Conservation (phyloP, 2,797 vertebrate species). For the Taeniopygia guttata region DNA sequence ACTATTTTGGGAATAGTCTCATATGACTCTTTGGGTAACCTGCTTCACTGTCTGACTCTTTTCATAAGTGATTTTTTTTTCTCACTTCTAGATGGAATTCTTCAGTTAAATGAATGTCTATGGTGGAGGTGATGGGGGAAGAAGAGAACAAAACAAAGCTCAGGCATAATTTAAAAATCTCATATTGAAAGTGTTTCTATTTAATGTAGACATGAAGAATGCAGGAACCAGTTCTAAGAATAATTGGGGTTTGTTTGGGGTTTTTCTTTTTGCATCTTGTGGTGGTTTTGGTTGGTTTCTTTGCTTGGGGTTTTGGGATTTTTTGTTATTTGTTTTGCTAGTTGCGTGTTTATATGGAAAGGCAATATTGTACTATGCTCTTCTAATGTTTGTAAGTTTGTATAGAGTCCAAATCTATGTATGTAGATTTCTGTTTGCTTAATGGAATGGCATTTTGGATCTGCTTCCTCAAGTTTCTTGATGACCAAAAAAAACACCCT, state of each 20-base stretch:
- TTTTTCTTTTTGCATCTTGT: neutral
- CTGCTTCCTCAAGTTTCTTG: neutral
- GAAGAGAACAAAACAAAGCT: neutral
- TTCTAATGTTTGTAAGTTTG: neutral
- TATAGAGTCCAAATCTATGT: neutral
- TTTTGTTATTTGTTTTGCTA: neutral
- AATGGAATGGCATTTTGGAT: neutral
- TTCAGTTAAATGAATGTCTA: neutral
- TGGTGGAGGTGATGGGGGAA: too few relatives aligned
- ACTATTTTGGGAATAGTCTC: neutral
- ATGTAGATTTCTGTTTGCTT: neutral
- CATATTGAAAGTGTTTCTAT: neutral
- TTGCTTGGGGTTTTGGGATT: neutral
- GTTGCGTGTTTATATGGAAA: neutral
- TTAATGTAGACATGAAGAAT: neutral
- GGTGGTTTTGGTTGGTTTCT: too few relatives aligned
- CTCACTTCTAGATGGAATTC: neutral
- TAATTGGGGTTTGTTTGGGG: accelerated
- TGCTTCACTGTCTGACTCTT: neutral
- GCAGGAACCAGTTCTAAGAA: neutral
- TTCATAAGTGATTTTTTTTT: neutral
- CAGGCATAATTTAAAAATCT: neutral
- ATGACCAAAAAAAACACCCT: neutral
- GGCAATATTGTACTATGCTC: neutral
- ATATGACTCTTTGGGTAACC: neutral